phyloP scores from a whole-genome alignment of 2,888 invertebrate genomes.

The Phytoseiulus persimilis region DNA sequence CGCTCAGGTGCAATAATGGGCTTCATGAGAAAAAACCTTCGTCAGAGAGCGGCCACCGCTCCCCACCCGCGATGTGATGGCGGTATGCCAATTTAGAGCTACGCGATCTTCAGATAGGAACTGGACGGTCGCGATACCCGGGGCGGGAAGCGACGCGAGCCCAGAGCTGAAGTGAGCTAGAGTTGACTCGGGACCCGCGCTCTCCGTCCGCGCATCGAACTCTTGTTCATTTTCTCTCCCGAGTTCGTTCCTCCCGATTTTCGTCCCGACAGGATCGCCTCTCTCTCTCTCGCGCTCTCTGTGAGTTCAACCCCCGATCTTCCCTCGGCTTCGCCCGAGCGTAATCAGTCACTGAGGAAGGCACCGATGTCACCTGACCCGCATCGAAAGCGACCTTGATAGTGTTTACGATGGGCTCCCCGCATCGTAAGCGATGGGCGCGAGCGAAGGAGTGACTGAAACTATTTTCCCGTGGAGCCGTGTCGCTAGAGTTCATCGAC shows the following conservation, averaged over 20 bases:
- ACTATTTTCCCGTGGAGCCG: neutral
- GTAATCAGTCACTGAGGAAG: neutral
- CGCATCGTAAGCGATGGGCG: neutral
- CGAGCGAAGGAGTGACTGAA: neutral
- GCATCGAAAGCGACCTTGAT: neutral
- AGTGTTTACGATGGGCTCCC: neutral
- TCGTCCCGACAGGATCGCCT: neutral
- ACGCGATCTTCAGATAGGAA: neutral
- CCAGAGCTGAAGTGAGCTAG: too few species aligned
- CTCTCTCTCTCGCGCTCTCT: neutral
- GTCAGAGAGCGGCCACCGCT: too few species aligned
- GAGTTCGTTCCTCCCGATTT: neutral
- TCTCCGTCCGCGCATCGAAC: too few species aligned
- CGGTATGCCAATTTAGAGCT: neutral
- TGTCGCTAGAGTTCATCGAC: neutral
- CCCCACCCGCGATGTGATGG: neutral
- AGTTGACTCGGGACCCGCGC: too few species aligned
- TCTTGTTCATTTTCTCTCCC: too few species aligned
- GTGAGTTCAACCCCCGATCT: neutral
- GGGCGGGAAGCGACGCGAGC: too few species aligned
- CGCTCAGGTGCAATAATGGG: neutral
- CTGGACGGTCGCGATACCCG: too few species aligned
- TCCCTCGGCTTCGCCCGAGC: neutral
- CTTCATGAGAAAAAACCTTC: neutral
- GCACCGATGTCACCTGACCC: conserved; percentile 5